Base-by-base conservation (phyloP, 2,888 invertebrate species). In the Sphecodes monilicornis region DNA sequence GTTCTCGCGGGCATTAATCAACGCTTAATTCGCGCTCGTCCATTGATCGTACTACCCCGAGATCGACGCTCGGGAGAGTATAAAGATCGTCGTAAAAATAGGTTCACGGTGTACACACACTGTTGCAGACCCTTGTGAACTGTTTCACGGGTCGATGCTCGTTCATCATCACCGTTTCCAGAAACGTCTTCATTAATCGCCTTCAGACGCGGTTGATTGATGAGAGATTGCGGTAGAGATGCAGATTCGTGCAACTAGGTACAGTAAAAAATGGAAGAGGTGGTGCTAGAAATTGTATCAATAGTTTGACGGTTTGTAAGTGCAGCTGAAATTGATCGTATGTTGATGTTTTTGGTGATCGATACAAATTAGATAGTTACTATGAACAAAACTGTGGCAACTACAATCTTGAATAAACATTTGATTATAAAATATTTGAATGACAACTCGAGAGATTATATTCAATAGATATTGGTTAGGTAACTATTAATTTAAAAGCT, bases 1-100 rank as follows among this genome's bases (percentile, higher is more conserved):
- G 77, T 84, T 85, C 77, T n/a, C n/a, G 50, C 26, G n/a, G 29
- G 57, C 75, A 80, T 85, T 80, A 77, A 79, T 79, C 79, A 75
- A 68, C 64, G 57, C 16, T 54, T 77, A 73, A 78, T 69, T 39
- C 73, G 73, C 29, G 43, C 75, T 39, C 32, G 16, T 54, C 71
- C 57, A 57, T 36, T 13, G 68, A 41, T 66, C 50, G 29, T 10
- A 46, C 29, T 60, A 68, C 68, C 64, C 46, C 29, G 72, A n/a
- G 66, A 70, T 60, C 43, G 43, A 32, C 32, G 29, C 8, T 1
- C 29, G 32, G n/a, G 11, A n/a, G 64, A 32, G 64, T 43, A 74
- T 43, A 10, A n/a, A 57, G 43, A 43, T 18, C 64, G 6, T 0
- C 11, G 39, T 66, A 70, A 66, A 74, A 50, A 41, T 26, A 6